phyloP scores from a whole-genome alignment of 2,888 invertebrate genomes.

The Vannuccia rotundouncinata region DNA sequence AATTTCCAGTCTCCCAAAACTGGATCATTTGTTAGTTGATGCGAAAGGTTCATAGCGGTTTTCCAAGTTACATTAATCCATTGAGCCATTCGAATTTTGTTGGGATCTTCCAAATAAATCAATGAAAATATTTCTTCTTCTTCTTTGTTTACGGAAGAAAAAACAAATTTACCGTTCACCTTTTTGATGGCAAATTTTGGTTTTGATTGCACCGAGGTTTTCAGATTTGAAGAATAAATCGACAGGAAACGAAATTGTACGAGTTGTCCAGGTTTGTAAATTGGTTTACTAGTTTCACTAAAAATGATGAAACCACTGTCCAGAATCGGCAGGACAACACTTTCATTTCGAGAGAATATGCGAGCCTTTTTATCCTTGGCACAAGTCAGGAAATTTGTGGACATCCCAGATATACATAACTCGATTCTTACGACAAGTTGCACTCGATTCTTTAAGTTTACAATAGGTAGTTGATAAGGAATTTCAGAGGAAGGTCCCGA shows the following conservation, averaged over 20 bases:
- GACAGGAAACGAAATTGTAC: neutral
- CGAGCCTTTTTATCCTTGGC: neutral
- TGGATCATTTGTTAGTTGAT: slow-evolving; percentile 35
- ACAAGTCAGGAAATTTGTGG: neutral
- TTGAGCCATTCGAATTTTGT: slow-evolving; percentile 28
- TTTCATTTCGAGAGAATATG: neutral
- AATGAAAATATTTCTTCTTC: neutral
- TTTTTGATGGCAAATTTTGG: neutral
- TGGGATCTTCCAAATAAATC: slow-evolving; percentile 32
- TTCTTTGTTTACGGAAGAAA: neutral
- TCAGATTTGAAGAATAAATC: neutral
- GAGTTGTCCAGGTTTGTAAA: neutral
- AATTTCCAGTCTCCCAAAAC: slow-evolving; percentile 33
- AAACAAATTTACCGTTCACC: neutral
- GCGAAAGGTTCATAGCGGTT: slow-evolving; percentile 39
- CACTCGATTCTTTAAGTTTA: neutral
- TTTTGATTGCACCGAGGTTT: neutral
- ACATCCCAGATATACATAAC: neutral
- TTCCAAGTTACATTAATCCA: slow-evolving; percentile 32
- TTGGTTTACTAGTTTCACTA: neutral
- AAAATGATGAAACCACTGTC: neutral
- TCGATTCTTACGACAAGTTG: neutral
- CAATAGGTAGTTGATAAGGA: neutral
- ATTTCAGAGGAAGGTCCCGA: neutral
- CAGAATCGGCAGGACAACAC: neutral